These are phyloP conservation scores for Smittia sp. DNA, from an alignment of 2,888 invertebrate genomes.

Conservation along the genomic window DNA sequence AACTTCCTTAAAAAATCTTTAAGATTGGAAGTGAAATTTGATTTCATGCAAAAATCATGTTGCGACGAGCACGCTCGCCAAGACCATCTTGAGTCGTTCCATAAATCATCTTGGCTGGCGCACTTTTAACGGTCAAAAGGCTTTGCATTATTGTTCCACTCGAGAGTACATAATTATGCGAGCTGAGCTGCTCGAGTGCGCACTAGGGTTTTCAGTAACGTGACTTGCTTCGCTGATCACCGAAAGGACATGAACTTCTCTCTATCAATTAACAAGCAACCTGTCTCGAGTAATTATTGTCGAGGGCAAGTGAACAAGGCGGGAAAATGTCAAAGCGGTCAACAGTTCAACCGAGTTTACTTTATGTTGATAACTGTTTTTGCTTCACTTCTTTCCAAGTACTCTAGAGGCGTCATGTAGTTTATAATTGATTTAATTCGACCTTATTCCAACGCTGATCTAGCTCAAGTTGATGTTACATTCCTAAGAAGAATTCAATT, in stretches of 20 bases:
- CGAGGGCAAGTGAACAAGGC: not conserved
- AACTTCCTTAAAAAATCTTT: not conserved
- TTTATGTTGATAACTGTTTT: not conserved
- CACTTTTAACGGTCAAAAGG: not conserved
- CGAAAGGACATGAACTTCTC: slow-evolving; percentile 5
- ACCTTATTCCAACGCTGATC: too few relatives aligned
- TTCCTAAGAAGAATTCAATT: too few relatives aligned
- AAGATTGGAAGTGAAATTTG: not conserved
- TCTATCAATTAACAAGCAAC: not conserved
- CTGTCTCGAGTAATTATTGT: not conserved
- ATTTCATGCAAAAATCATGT: not conserved
- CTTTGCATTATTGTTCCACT: not conserved
- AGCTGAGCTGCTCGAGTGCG: not conserved
- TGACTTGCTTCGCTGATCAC: slow-evolving; percentile 10
- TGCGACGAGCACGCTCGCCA: not conserved
- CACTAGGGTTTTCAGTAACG: slow-evolving; percentile 8
- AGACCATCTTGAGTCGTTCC: not conserved
- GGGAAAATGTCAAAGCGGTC: not conserved
- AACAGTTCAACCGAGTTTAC: not conserved
- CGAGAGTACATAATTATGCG: not conserved
- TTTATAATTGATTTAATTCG: too few relatives aligned
- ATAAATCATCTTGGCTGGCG: slow-evolving; percentile 3
- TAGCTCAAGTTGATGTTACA: too few relatives aligned
- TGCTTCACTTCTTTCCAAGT: too few relatives aligned
- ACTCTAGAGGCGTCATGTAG: too few relatives aligned